Base-by-base conservation (phyloP, 2,797 vertebrate species). In the Lepidocolaptes lacrymiger region DNA sequence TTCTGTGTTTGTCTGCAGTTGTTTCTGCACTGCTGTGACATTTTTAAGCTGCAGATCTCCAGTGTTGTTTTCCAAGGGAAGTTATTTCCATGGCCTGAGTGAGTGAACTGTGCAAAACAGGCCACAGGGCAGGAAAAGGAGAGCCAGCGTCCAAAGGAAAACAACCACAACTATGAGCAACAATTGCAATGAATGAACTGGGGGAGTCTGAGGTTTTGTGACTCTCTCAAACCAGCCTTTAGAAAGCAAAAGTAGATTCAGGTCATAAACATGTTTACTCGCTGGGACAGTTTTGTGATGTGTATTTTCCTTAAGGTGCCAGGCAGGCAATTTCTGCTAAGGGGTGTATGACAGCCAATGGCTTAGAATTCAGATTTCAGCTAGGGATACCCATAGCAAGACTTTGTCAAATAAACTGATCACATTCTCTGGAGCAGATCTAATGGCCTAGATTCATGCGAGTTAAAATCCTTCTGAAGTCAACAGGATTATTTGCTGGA, bases 241-340 rank as follows among this genome's bases (percentile, higher is more conserved):
- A 81, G 85, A 95, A 94, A 86, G 85, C 69, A 97, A 72, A 90
- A 94, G 91, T 66, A 68, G 88, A 59, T 91, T 84, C 85, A 68
- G 66, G 80, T 95, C 85, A 86, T 88, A 94, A 96, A 97, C 93
- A 94, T 97, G 93, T 97, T 97, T 97, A 95, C 85, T 93, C 2
- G 0, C 41, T 79, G 62, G 39, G 66, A 67, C 71, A 21, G n/a
- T 88, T 86, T 88, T 66, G 55, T 81, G 80, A 85, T 62, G 67
- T 41, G 36, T 69, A 28, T 95, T 95, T 95, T 96, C 71, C 88
- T 86, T 72, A 63, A 81, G 66, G 93, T 64, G 18, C 34, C n/a
- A 80, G 44, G 41, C 56, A 39, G 72, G 27, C 49, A 52, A 36
- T 80, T 74, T 75, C 64, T 84, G 62, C 58, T 77, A 51, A 66